Conservation (phyloP, 2,888 invertebrate genomes). For the Oxytorus armatus region DNA sequence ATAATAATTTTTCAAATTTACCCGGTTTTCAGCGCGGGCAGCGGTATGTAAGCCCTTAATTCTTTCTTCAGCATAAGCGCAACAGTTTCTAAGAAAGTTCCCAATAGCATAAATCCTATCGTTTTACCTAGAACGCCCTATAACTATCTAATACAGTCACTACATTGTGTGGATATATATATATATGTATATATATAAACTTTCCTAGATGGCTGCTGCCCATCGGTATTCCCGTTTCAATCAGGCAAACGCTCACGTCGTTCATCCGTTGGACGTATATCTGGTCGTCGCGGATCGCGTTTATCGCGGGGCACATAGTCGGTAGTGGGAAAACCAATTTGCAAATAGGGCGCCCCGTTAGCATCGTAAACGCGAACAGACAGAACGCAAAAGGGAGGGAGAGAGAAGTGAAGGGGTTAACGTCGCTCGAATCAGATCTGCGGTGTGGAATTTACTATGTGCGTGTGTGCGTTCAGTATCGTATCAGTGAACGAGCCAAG, state of each 20-base stretch:
- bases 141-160: constrained; percentile 14
- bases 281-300: constrained; percentile 68
- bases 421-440: constrained; percentile 73
- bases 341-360: constrained; percentile 80
- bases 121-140: not conserved
- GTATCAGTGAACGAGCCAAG: constrained; percentile 55
- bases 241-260: constrained; percentile 78
- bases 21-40: too few species aligned
- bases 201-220: constrained; percentile 49
- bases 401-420: constrained; percentile 62
- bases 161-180: not conserved
- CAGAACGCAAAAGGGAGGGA: constrained; percentile 45
- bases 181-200: not conserved
- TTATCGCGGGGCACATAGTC: constrained; percentile 73
- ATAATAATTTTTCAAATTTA: too few species aligned
- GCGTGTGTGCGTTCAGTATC: constrained; percentile 20
- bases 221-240: constrained; percentile 76
- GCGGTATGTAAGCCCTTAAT: too few species aligned
- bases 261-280: constrained; percentile 73
- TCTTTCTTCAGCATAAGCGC: too few species aligned
- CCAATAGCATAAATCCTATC: constrained; percentile 1
- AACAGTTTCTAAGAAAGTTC: not conserved
- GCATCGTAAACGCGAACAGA: constrained; percentile 54
- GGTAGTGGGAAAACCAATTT: constrained; percentile 80
- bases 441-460: constrained; percentile 58